Evolutionary conservation across 2,797 vertebrate genomes (phyloP).

Genomic region (Danio choprae): DNA sequence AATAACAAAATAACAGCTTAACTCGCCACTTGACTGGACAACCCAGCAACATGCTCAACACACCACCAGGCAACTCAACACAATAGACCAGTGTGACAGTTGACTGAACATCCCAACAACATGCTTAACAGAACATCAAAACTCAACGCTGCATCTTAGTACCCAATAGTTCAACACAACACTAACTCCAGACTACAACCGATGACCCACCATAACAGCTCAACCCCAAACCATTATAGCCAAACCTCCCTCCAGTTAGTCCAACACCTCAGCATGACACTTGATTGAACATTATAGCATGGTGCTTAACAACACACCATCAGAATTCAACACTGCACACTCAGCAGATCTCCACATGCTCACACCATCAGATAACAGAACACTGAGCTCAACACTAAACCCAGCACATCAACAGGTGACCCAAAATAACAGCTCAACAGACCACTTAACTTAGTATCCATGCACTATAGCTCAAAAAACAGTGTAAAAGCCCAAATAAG

Average conservation of each 20-base stretch:
- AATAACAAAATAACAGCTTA: background rate
- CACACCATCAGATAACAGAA: too few species aligned
- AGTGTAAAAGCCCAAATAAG: too few species aligned
- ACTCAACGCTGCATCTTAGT: background rate
- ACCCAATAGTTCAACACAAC: background rate
- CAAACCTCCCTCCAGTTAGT: too few species aligned
- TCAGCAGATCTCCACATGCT: background rate
- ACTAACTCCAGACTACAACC: background rate
- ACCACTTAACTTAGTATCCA: background rate
- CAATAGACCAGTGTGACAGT: too few species aligned
- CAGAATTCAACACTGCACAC: background rate
- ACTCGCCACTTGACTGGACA: background rate
- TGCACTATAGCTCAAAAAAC: background rate
- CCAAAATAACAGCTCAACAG: background rate
- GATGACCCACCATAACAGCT: background rate
- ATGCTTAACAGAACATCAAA: background rate
- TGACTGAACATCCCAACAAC: background rate
- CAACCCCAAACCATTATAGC: too few species aligned
- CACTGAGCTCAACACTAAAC: too few species aligned
- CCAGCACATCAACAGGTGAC: too few species aligned
- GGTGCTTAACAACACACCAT: background rate
- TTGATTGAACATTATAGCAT: background rate
- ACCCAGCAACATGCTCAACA: conserved; percentile 9
- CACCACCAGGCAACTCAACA: background rate
- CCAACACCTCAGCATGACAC: too few species aligned